Evolutionary conservation across 2,888 invertebrate genomes (phyloP).

Genomic region (Acanthosepion pharaonis): DNA sequence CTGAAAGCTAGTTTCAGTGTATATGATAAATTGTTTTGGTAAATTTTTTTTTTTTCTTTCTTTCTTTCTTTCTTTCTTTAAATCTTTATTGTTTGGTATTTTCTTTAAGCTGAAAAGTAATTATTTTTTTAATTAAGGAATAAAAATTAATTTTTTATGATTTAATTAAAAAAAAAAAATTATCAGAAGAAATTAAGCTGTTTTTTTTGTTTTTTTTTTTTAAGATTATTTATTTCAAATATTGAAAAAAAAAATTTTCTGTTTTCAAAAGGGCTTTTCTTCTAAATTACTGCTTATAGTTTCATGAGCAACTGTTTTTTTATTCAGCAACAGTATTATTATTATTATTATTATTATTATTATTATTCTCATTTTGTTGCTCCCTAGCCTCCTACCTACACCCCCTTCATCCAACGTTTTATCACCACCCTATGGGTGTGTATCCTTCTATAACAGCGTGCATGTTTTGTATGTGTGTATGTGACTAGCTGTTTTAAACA

Average conservation of each 20-base stretch:
- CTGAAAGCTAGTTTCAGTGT: neutral
- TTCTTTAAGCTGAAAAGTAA: too few species aligned
- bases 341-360: too few species aligned
- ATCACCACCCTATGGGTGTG: neutral
- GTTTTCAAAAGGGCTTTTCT: neutral
- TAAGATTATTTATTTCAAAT: neutral
- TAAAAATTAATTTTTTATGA: neutral
- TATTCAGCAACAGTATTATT: too few species aligned
- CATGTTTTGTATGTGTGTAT: neutral
- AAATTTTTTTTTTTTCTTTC: too few species aligned
- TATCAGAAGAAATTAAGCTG: too few species aligned
- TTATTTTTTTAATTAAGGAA: too few species aligned
- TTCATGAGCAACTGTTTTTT: neutral
- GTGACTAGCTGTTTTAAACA: neutral
- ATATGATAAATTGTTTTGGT: neutral
- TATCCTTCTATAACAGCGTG: neutral
- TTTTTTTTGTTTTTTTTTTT: too few species aligned
- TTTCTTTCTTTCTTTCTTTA: too few species aligned
- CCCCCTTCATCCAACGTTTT: too few species aligned
- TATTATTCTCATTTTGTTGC: neutral
- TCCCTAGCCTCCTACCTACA: neutral
- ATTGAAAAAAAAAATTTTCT: neutral
- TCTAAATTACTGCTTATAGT: neutral
- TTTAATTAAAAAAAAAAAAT: neutral
- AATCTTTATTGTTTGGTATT: too few species aligned